Base-by-base conservation (phyloP, 2,113 vertebrate genomes). In the Merops nubicus region DNA sequence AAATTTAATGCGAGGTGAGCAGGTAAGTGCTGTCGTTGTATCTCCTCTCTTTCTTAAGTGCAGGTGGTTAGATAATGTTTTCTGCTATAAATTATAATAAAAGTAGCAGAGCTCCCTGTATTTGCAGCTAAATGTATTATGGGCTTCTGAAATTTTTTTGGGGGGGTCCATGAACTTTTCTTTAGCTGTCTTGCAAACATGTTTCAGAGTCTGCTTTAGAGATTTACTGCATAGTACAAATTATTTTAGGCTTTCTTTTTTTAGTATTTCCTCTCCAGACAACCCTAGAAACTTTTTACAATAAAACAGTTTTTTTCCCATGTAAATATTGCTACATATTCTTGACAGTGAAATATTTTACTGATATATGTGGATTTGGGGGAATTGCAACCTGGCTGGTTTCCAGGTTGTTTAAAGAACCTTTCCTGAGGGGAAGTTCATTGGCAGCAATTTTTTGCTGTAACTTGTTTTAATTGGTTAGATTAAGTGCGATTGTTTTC, bases 241-340 rank as follows among this genome's bases (percentile, higher is more conserved):
- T 88, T 68, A 76, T 86, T 93, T 93, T 33, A 51, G 34, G 42
- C 65, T 70, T 85, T 33, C 45, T 65, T 73, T 59, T 16, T 93
- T 79, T 38, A 72, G 51, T 19, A 10, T 76, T 83, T 74, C 28
- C 29, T 86, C 50, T 51, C 47, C 36, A 70, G 50, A 45, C 19
- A 47, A 29, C 36, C 0, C 0, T 28, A 60, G 65, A 38, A 48
- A 22, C 80, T 89, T 54, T 72, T 88, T 64, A 54, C 51, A 68
- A 42, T 38, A 50, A 50, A 79, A 26, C 22, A 29, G 15, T 36
- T 78, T 67, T 31, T 19, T 43, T 43, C 19, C 62, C 8, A 4
- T 26, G 23, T 64, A 60, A 88, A 83, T 68, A 48, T 45, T 43
- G 11, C 75, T 53, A 1, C 4, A 0, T 78, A 62, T 67, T 59